phyloP scores from a whole-genome alignment of 1,140 invertebrate species.

The Rhyacophila brunnea region DNA sequence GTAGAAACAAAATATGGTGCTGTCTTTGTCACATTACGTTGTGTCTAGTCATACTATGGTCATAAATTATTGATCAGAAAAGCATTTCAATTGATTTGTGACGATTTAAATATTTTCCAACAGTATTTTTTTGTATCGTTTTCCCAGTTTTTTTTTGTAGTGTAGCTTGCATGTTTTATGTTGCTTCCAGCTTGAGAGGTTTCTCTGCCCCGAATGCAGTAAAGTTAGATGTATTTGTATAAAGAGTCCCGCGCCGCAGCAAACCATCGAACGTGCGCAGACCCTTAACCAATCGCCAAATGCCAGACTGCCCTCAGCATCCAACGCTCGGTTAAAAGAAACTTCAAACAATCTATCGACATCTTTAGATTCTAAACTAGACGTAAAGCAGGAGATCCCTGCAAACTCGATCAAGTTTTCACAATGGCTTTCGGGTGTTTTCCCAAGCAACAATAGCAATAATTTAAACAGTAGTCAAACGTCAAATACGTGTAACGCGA shows the following conservation, averaged over 20 bases:
- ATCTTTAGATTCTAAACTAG: conserved; percentile 4
- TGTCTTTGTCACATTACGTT: no score
- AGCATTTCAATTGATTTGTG: no score
- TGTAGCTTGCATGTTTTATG: conserved; percentile 42
- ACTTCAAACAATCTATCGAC: conserved; percentile 12
- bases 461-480: neutral
- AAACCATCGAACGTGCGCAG: neutral
- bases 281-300: no score
- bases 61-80: no score
- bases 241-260: conserved; percentile 27
- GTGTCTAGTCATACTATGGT: no score
- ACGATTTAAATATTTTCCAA: no score
- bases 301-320: no score
- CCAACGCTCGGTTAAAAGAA: conserved; percentile 2
- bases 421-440: conserved; percentile 18
- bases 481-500: neutral
- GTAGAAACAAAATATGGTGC: no score
- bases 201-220: conserved; percentile 60
- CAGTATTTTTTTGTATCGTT: neutral
- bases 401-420: neutral
- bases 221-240: conserved; percentile 57
- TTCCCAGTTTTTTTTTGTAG: conserved; percentile 17
- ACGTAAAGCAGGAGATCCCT: neutral
- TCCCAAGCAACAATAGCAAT: conserved; percentile 1
- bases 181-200: conserved; percentile 61